Evolutionary conservation across 2,888 invertebrate species (phyloP).

Genomic region (Vandiemenella viatica): DNA sequence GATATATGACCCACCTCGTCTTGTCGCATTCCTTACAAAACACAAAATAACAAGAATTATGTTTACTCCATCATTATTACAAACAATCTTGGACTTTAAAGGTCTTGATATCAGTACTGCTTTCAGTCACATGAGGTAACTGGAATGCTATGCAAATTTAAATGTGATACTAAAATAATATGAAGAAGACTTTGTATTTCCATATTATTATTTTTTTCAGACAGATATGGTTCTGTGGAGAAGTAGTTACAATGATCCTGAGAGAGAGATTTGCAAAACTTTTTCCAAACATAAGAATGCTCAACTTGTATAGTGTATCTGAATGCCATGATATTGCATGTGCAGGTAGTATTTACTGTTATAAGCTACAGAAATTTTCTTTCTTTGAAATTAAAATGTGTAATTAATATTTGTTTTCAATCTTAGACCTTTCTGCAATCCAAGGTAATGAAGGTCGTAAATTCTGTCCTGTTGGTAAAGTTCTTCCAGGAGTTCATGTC

Average conservation of each 20-base stretch:
- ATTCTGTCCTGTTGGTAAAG: slow-evolving; percentile 19
- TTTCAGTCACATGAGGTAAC: slow-evolving; percentile 16
- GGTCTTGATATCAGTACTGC: slow-evolving; percentile 14
- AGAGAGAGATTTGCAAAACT: slow-evolving; percentile 16
- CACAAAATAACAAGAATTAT: slow-evolving; percentile 20
- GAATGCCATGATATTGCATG: slow-evolving; percentile 21
- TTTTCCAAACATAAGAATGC: slow-evolving; percentile 18
- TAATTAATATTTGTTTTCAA: slow-evolving; percentile 1
- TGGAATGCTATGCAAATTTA: no score
- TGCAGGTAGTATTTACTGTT: slow-evolving; percentile 14
- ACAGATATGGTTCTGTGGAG: slow-evolving; percentile 21
- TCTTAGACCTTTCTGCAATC: slow-evolving; percentile 15
- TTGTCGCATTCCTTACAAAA: slow-evolving; percentile 16
- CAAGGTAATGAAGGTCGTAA: slow-evolving; percentile 13
- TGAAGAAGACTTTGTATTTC: no score
- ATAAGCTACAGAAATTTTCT: not conserved
- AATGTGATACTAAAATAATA: no score
- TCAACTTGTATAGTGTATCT: slow-evolving; percentile 22
- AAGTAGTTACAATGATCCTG: slow-evolving; percentile 20
- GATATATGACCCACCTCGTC: slow-evolving; percentile 20
- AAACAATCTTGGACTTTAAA: slow-evolving; percentile 19
- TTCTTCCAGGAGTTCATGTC: slow-evolving; percentile 19
- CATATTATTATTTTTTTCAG: slow-evolving; percentile 10
- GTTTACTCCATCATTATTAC: slow-evolving; percentile 21
- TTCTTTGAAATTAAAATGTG: not conserved